A percentile compares a stretch with the other conserved stretches of the same genome.
Conservation (phyloP, 30 jellyfish, hydroid and myxozoan genomes). For the Aurelia aurita complex sp. Pacific region DNA sequence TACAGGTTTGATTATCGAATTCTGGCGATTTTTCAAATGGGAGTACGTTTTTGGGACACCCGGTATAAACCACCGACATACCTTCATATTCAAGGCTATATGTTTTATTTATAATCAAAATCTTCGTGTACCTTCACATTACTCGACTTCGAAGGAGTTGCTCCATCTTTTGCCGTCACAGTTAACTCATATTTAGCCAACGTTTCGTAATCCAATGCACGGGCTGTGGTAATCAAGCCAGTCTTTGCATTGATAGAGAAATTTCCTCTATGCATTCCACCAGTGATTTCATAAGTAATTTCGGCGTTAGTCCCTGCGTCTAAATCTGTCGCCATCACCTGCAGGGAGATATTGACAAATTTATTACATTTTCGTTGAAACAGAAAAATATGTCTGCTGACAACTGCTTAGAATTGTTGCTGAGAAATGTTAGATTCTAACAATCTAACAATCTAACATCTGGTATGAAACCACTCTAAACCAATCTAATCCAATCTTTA, state of each 20-base stretch:
- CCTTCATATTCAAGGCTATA: no score
- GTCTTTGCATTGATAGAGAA: conserved; percentile 46
- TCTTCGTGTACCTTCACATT: conserved; percentile 14
- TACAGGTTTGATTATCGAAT: no score
- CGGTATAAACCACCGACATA: no score
- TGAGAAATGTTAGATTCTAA: no score
- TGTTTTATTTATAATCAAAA: no score
- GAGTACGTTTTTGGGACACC: no score
- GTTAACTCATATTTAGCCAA: conserved; percentile 52
- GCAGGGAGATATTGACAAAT: neutral
- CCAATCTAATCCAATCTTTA: no score
- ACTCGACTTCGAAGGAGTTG: conserved; percentile 24
- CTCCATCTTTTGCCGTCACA: conserved; percentile 68
- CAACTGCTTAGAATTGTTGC: no score
- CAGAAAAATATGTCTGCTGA: no score
- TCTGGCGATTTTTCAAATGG: no score
- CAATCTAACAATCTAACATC: no score
- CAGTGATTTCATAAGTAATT: conserved; percentile 45
- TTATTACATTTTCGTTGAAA: neutral
- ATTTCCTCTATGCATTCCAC: conserved; percentile 46
- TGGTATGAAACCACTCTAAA: no score
- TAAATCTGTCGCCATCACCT: conserved; percentile 73
- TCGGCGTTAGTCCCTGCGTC: conserved; percentile 65
- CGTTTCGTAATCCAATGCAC: conserved; percentile 61
- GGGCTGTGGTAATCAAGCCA: conserved; percentile 44